These are phyloP conservation scores for Ailurus styani DNA, from an alignment of 2,113 vertebrate genomes.

Conservation along the genomic window DNA sequence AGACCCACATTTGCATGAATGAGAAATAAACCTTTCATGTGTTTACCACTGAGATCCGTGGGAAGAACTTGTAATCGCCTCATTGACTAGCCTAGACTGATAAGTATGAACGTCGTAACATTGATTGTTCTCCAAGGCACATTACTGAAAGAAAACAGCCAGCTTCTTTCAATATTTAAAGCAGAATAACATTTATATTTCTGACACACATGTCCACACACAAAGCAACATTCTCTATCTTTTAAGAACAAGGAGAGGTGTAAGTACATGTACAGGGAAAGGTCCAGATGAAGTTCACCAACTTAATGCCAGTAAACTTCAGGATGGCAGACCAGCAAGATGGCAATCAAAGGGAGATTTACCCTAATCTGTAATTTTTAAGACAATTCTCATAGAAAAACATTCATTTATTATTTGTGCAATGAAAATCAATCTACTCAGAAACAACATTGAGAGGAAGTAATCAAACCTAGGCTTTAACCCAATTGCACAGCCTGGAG, in stretches of 20 bases:
- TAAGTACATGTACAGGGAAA: background rate
- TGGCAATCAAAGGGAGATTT: background rate
- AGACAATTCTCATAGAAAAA: background rate
- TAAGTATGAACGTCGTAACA: background rate
- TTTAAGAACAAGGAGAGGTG: background rate
- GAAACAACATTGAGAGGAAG: background rate
- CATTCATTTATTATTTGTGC: background rate
- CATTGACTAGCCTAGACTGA: background rate
- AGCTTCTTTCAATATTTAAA: background rate
- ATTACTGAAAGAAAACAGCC: background rate
- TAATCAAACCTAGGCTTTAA: background rate
- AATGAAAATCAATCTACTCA: constrained; percentile 20
- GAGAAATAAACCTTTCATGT: background rate
- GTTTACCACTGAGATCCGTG: background rate
- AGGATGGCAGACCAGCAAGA: background rate
- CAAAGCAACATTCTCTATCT: background rate
- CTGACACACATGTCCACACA: background rate
- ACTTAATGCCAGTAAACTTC: background rate
- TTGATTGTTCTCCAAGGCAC: background rate
- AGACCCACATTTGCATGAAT: background rate
- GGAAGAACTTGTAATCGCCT: background rate
- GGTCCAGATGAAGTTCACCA: background rate
- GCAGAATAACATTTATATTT: background rate
- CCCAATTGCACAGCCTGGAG: background rate
- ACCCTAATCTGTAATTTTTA: background rate